phyloP scores from a whole-genome alignment of 2,113 vertebrate species.

The Lutjanus erythropterus region DNA sequence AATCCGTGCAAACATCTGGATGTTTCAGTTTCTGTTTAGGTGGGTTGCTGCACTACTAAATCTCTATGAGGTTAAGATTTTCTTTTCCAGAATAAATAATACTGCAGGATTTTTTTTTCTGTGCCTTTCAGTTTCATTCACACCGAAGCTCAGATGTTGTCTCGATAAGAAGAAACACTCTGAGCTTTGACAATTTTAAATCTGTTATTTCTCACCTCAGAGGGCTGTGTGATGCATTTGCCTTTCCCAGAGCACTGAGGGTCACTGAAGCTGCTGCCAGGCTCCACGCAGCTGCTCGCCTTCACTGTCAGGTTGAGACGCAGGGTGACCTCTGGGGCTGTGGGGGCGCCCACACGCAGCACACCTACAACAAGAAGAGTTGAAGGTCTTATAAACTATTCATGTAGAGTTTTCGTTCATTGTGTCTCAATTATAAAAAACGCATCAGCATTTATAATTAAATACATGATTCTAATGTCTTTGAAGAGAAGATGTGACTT shows the following conservation, averaged over 20 bases:
- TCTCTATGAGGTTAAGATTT: neutral
- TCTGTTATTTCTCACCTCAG: slow-evolving; percentile 85
- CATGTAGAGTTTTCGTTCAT: neutral
- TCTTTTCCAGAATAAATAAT: neutral
- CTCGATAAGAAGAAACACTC: neutral
- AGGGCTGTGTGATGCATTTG: slow-evolving; percentile 89
- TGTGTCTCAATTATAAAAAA: neutral
- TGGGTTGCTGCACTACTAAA: neutral
- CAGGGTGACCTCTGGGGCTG: slow-evolving; percentile 90
- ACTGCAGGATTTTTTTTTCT: neutral
- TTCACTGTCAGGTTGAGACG: slow-evolving; percentile 93
- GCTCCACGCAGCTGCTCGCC: slow-evolving; percentile 88
- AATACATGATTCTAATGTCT: neutral
- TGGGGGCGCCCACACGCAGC: slow-evolving; percentile 72
- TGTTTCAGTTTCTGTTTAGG: neutral
- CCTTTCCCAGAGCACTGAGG: slow-evolving; percentile 92
- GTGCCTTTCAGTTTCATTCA: neutral
- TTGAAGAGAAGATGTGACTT: neutral
- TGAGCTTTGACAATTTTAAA: neutral
- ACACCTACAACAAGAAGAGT: slow-evolving; percentile 73
- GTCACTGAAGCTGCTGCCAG: slow-evolving; percentile 83
- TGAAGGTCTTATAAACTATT: neutral
- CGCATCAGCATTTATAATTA: neutral
- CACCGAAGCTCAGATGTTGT: neutral
- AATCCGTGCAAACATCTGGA: neutral